phyloP scores from a whole-genome alignment of 2,888 invertebrate genomes.

The Steinernema carpocapsae region DNA sequence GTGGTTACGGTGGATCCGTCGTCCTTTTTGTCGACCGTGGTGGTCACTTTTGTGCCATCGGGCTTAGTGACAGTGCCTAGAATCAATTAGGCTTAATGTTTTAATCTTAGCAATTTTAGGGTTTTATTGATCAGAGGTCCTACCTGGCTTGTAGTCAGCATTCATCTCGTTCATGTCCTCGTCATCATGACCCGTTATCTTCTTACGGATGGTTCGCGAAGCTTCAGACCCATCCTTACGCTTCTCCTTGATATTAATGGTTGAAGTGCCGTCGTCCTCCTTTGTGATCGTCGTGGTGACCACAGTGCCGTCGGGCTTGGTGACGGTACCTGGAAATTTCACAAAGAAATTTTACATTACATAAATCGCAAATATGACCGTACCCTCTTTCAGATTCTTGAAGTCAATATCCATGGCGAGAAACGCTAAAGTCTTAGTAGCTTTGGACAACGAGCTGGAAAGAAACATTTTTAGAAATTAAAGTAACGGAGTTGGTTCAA shows the following conservation, averaged over 20 bases:
- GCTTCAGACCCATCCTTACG: neutral
- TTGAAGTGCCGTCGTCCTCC: neutral
- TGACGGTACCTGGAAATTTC: neutral
- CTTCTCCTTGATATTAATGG: neutral
- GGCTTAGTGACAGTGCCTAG: conserved; percentile 5
- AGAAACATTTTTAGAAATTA: too few species aligned
- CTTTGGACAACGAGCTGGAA: too few species aligned
- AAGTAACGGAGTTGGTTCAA: too few species aligned
- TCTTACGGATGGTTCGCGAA: neutral
- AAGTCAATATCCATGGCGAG: neutral
- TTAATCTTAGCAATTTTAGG: too few species aligned
- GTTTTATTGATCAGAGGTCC: too few species aligned
- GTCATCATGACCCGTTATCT: neutral
- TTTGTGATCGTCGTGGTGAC: neutral
- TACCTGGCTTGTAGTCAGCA: neutral
- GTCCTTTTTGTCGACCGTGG: neutral
- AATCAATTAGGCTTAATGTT: too few species aligned
- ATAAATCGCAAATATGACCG: neutral
- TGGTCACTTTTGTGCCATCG: conserved; percentile 20
- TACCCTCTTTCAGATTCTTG: conserved; percentile 7
- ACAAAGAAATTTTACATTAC: neutral
- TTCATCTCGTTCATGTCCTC: conserved; percentile 19
- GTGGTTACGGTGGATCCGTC: conserved; percentile 1
- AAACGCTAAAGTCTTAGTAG: neutral
- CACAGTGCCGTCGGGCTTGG: conserved; percentile 6